Evolutionary conservation across 1,140 invertebrate species (phyloP).

Genomic region (Trypoxylus dichotomus): DNA sequence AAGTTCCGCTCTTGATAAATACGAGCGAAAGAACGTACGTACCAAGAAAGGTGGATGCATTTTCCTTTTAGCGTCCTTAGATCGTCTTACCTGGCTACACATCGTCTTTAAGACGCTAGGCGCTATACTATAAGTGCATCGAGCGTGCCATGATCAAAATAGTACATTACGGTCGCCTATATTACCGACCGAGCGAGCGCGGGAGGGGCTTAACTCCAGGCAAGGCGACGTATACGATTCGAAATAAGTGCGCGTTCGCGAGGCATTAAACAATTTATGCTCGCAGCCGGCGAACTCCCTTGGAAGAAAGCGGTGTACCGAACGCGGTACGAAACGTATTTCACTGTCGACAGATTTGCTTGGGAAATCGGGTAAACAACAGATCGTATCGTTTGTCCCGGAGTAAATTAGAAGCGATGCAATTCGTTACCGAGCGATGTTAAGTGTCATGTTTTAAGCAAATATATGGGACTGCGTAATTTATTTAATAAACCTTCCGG

Average conservation of each 20-base stretch:
- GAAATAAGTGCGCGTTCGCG: constrained; percentile 10
- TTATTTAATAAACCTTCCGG: neutral
- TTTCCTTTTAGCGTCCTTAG: neutral
- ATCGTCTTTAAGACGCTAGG: neutral
- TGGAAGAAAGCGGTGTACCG: neutral
- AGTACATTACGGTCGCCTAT: neutral
- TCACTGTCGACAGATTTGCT: constrained; percentile 21
- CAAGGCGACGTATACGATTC: neutral
- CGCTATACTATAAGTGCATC: neutral
- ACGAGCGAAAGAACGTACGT: neutral
- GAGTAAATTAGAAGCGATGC: constrained; percentile 8
- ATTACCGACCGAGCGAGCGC: neutral
- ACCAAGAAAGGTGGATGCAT: too few species aligned
- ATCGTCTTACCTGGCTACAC: neutral
- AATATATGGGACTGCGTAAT: neutral
- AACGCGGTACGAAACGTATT: neutral
- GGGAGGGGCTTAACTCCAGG: neutral
- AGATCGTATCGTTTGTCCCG: constrained; percentile 14
- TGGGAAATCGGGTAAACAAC: neutral
- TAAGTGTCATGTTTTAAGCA: neutral
- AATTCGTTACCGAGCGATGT: neutral
- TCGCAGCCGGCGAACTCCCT: neutral
- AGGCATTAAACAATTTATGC: constrained; percentile 18
- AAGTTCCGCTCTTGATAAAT: neutral
- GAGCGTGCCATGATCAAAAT: neutral